A percentile compares a stretch with the other conserved stretches of the same genome.
These are phyloP conservation scores for Drosophila serrata DNA, from an alignment of 1,140 invertebrate species.

Conservation along the genomic window DNA sequence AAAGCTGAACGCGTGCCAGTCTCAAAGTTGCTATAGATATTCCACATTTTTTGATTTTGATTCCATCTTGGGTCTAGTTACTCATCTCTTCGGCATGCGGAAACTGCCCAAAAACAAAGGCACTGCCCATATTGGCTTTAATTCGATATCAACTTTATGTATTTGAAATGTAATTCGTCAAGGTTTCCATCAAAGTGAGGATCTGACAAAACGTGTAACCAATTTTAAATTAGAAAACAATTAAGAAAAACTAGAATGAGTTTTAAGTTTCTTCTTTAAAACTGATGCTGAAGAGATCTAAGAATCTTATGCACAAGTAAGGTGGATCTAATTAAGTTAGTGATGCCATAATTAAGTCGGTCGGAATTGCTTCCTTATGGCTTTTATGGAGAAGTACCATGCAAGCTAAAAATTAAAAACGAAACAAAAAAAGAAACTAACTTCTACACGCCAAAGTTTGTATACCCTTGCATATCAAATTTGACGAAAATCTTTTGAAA, in stretches of 20 bases:
- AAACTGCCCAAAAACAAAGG: slow-evolving; percentile 36
- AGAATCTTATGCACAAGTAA: not conserved
- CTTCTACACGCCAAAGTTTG: not conserved
- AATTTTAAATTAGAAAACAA: not conserved
- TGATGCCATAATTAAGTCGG: slow-evolving; percentile 15
- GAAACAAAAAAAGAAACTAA: slow-evolving; percentile 22
- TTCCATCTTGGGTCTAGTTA: slow-evolving; percentile 17
- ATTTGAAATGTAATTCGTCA: slow-evolving; percentile 5
- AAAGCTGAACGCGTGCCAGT: slow-evolving; percentile 36
- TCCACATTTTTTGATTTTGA: slow-evolving; percentile 5
- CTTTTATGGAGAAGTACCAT: slow-evolving; percentile 26
- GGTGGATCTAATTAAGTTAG: slow-evolving; percentile 34
- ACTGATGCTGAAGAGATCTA: not conserved
- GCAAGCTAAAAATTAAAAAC: slow-evolving; percentile 22
- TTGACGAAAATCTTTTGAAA: too few relatives aligned
- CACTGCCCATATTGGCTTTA: slow-evolving; percentile 16
- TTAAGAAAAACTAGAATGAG: not conserved
- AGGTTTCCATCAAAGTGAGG: slow-evolving; percentile 1
- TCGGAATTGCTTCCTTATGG: slow-evolving; percentile 31
- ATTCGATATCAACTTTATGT: slow-evolving; percentile 7
- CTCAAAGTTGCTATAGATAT: slow-evolving; percentile 20
- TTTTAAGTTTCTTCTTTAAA: not conserved
- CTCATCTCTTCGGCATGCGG: slow-evolving; percentile 39
- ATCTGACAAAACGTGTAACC: slow-evolving; percentile 5
- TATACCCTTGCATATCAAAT: too few relatives aligned